Conservation (phyloP, 2,113 vertebrate genomes). For the Taurulus bubalis region DNA sequence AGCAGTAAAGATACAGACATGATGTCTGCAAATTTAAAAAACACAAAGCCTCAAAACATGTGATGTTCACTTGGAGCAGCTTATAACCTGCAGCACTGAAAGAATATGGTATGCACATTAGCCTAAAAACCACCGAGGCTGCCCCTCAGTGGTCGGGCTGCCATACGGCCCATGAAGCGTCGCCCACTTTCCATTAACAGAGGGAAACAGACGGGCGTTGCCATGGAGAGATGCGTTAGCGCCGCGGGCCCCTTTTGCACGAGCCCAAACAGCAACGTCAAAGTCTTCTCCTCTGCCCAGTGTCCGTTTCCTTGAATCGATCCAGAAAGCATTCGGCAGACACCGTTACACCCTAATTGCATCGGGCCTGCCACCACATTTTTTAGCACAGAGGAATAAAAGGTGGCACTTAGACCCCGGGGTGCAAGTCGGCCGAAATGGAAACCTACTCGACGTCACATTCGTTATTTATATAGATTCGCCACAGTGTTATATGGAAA, state of each 20-base stretch:
- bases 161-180: not conserved
- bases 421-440: not conserved
- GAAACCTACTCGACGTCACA: not conserved
- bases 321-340: conserved; percentile 51
- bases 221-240: conserved; percentile 1
- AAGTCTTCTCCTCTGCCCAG: conserved; percentile 6
- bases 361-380: conserved; percentile 26
- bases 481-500: too few species aligned
- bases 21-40: not conserved
- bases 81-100: not conserved
- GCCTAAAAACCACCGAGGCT: not conserved
- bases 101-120: not conserved
- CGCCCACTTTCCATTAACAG: not conserved
- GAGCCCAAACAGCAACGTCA: not conserved
- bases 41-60: not conserved
- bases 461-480: not conserved
- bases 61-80: not conserved
- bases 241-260: conserved; percentile 12
- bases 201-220: conserved; percentile 10
- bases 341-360: conserved; percentile 31
- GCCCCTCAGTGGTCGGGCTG: conserved; percentile 1
- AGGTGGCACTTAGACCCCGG: conserved; percentile 1
- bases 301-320: conserved; percentile 50
- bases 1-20: not conserved
- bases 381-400: conserved; percentile 33